phyloP scores from a whole-genome alignment of 2,113 vertebrate genomes.

The Marcusenius ussheri region DNA sequence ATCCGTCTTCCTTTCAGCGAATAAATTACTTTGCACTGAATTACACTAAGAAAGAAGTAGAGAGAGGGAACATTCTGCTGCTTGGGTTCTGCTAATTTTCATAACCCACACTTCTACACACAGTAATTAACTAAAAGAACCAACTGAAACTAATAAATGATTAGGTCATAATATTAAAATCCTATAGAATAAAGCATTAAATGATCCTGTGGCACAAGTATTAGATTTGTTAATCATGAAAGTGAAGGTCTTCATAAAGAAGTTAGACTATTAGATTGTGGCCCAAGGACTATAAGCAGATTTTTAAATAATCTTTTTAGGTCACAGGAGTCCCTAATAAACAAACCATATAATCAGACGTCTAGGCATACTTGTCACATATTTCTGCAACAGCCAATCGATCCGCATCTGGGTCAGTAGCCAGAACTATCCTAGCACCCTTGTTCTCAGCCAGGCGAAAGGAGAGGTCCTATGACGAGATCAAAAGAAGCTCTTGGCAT shows the following conservation, averaged over 20 bases:
- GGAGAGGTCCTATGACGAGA: slow-evolving; percentile 67
- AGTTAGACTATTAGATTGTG: neutral
- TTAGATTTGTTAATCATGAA: neutral
- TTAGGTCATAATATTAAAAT: neutral
- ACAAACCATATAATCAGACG: slow-evolving; percentile 27
- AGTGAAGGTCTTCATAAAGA: neutral
- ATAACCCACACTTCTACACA: neutral
- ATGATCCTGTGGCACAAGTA: neutral
- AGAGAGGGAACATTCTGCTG: neutral
- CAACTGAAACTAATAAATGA: neutral
- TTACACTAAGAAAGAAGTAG: neutral
- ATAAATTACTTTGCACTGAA: neutral
- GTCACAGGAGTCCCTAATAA: neutral
- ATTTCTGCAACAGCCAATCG: slow-evolving; percentile 84
- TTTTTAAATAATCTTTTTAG: neutral
- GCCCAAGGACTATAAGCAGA: neutral
- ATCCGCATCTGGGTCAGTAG: slow-evolving; percentile 91
- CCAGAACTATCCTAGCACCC: slow-evolving; percentile 70
- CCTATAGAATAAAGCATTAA: neutral
- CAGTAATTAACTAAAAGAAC: neutral
- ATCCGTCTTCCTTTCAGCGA: neutral
- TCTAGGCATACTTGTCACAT: slow-evolving; percentile 70
- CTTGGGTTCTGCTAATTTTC: neutral
- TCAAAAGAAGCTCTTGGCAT: neutral
- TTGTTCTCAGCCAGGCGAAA: slow-evolving; percentile 79